phyloP scores from a whole-genome alignment of 1,140 invertebrate genomes.

The Musca vetustissima region DNA sequence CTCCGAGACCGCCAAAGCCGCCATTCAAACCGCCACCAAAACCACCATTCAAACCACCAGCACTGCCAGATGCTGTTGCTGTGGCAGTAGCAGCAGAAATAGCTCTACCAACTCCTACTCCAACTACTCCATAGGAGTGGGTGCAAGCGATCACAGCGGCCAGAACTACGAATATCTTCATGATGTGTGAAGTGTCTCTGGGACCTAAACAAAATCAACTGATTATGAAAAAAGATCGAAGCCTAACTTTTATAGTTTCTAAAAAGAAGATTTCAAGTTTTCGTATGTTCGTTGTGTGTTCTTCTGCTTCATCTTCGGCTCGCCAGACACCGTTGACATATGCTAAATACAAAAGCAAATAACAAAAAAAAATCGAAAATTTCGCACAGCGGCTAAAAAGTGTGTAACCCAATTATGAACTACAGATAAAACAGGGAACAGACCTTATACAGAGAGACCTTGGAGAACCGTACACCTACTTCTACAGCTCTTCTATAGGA shows the following conservation, averaged over 20 bases:
- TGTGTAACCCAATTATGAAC: too few relatives aligned
- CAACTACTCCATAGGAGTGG: background rate
- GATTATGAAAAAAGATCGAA: background rate
- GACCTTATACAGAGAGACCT: too few relatives aligned
- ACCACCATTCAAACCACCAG: constrained; percentile 10
- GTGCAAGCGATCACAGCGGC: constrained; percentile 1
- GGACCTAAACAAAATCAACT: background rate
- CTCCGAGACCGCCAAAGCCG: background rate
- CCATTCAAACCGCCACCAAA: background rate
- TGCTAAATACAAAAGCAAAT: too few relatives aligned
- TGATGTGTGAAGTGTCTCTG: background rate
- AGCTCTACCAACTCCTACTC: background rate
- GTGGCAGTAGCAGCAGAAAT: constrained; percentile 2
- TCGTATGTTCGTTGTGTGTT: too few relatives aligned
- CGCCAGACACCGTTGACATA: too few relatives aligned
- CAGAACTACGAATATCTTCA: constrained; percentile 4
- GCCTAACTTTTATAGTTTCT: constrained; percentile 4
- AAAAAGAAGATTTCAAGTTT: too few relatives aligned
- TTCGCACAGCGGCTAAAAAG: too few relatives aligned
- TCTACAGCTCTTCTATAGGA: too few relatives aligned
- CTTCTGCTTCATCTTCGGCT: too few relatives aligned
- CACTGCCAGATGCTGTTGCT: background rate
- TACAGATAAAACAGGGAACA: too few relatives aligned
- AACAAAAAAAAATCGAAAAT: too few relatives aligned
- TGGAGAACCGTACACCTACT: too few relatives aligned